Base-by-base conservation (phyloP, 2,797 vertebrate genomes). In the Adelosebastes latens region DNA sequence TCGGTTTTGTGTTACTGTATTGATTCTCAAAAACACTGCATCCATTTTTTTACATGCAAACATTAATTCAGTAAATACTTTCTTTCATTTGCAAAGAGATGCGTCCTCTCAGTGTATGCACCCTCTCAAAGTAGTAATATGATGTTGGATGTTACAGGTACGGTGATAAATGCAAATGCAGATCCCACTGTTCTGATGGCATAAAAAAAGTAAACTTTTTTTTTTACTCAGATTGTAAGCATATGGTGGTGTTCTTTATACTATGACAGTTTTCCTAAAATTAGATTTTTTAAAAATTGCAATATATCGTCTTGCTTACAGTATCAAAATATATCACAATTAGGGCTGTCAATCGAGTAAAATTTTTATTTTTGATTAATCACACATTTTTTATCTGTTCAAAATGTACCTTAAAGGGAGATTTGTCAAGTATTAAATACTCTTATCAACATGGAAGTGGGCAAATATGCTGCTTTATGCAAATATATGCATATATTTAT, bases 341-440 rank as follows among this genome's bases (percentile, higher is more conserved):
- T 42, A 16, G 5, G 14, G 39, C 39, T 16, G 13, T 42, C 39
- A 42, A 39, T 39, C 36, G 4, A 36, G 10, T 36, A 36, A 13
- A 36, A 39, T 39, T 0, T 13, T 42, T 0, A 42, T 14, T 42
- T 0, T 0, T 16, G 39, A 0, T 42, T 42, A 42, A 42, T 42
- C 39, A 42, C 39, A 42, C 0, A 42, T 42, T 42, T 42, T 42
- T 42, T 42, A 42, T 42, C 13, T 0, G 5, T 42, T 32, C 12
- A 12, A 39, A 39, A 42, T 42, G 39, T 16, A 42, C 39, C 39
- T 42, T 42, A 42, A 42, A 42, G 13, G 13, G 39, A 42, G 12
- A 42, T 42, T 42, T 16, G 14, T 42, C 39, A 16, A 42, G 39
- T 42, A 42, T 42, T 42, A 0, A 42, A 42, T 42, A 16, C 14